Evolutionary conservation across 2,888 invertebrate species (phyloP).

Genomic region (Tetanocera ferruginea): DNA sequence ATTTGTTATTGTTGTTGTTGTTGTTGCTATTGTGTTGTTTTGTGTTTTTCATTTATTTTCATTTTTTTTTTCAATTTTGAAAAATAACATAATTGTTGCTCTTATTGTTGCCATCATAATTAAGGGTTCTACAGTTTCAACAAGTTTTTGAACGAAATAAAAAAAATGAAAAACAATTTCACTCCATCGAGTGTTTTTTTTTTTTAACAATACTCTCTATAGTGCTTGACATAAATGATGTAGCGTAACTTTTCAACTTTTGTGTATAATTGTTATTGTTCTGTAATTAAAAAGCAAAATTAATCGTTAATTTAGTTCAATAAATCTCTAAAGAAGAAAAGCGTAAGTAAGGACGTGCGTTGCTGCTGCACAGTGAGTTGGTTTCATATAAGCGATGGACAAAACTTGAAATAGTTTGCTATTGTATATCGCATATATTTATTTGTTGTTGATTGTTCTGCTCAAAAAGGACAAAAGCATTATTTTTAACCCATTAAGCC

Average conservation of each 20-base stretch:
- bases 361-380: not conserved
- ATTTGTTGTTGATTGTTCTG: no score
- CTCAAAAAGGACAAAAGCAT: no score
- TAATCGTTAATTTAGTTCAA: constrained; percentile 20
- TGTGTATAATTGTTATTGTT: constrained; percentile 22
- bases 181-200: not conserved
- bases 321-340: not conserved
- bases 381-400: no score
- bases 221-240: constrained; percentile 7
- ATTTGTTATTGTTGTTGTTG: not conserved
- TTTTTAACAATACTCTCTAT: not conserved
- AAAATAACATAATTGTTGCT: not conserved
- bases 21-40: not conserved
- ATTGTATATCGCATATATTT: no score
- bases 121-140: constrained; percentile 22
- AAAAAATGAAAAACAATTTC: not conserved
- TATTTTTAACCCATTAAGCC: no score
- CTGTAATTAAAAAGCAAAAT: constrained; percentile 18
- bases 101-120: not conserved
- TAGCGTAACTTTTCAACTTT: not conserved
- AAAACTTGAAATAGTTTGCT: no score
- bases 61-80: not conserved
- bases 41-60: constrained; percentile 5
- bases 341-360: not conserved
- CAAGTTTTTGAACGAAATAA: not conserved